Evolutionary conservation across 1,140 invertebrate species (phyloP), one percentile per base, ranked within the genome.

Genomic region (Drosophila simulans): DNA sequence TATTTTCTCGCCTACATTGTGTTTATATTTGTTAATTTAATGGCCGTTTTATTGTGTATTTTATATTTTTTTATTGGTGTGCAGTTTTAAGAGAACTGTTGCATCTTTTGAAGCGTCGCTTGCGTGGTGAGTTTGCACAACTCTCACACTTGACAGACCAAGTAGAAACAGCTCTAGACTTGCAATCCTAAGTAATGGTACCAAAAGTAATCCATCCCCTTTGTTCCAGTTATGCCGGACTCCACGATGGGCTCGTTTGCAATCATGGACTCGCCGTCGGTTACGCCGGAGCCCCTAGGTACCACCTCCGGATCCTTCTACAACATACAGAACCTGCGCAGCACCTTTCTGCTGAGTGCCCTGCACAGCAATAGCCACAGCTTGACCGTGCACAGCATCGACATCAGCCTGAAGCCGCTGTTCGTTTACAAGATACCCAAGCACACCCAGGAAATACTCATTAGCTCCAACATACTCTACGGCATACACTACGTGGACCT

Each of bases 381-480:
- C 35, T 46, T 92, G 27, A 91, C 92, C n/a, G 92, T 95, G 71
- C 94, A 95, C 77, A 94, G 93, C 83, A 94, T 95, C 63, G 94
- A 95, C 83, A 93, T 95, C 42, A 94, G 95, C 68, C 92, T 94
- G 46, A 93, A 94, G 65, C 95, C 96, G 5, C 80, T 96, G 52
- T 95, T 95, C 91, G 93, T 95, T 4, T 95, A 96, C 91, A 96
- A 95, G 93, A 92, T 97, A 64, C 94, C 95, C 40, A 85, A 80
- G 12, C 79, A 92, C 55, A 89, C 90, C 56, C 72, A 77, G 31
- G 90, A 92, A 59, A 84, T 92, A 72, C 73, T 92, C 49, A 90
- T 92, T 10, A 84, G 91, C 59, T 91, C 90, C 37, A 92, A 92
- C 60, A 77, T 92, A 73, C 69, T 92, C 53, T 92, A 92, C 43